phyloP scores from a whole-genome alignment of 1,140 invertebrate species.

The Ephestia elutella region DNA sequence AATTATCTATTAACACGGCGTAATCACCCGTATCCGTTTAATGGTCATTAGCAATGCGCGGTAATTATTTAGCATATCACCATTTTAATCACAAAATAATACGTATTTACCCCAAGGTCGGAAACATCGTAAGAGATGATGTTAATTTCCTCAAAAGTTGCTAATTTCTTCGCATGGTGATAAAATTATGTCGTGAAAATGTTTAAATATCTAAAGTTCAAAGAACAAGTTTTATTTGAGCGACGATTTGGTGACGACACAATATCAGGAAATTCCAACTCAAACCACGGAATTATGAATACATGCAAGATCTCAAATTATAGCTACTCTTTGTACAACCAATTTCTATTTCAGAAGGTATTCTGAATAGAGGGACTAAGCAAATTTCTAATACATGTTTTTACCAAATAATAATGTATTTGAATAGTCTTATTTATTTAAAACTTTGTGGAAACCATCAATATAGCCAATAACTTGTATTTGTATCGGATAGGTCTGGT shows the following conservation, averaged over 20 bases:
- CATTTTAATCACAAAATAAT: not conserved
- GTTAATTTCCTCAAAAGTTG: not conserved
- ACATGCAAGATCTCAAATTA: no score
- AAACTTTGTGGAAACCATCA: no score
- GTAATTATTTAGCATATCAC: not conserved
- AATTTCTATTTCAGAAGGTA: no score
- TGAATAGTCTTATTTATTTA: no score
- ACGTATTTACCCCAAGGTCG: not conserved
- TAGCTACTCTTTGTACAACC: no score
- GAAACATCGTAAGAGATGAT: not conserved
- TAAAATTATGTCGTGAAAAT: not conserved
- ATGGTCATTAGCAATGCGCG: not conserved
- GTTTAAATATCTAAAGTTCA: not conserved
- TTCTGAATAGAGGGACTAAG: no score
- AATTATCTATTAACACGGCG: slow-evolving; percentile 27
- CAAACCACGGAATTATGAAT: no score
- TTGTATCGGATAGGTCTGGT: no score
- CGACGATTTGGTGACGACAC: no score
- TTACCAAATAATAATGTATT: no score
- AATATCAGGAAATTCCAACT: not conserved
- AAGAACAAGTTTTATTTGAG: not conserved
- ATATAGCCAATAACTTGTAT: no score
- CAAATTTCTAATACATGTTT: no score
- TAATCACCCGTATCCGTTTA: slow-evolving; percentile 18
- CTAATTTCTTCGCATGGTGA: not conserved